phyloP scores from a whole-genome alignment of 1,140 invertebrate genomes.

The Drosophila nannoptera region DNA sequence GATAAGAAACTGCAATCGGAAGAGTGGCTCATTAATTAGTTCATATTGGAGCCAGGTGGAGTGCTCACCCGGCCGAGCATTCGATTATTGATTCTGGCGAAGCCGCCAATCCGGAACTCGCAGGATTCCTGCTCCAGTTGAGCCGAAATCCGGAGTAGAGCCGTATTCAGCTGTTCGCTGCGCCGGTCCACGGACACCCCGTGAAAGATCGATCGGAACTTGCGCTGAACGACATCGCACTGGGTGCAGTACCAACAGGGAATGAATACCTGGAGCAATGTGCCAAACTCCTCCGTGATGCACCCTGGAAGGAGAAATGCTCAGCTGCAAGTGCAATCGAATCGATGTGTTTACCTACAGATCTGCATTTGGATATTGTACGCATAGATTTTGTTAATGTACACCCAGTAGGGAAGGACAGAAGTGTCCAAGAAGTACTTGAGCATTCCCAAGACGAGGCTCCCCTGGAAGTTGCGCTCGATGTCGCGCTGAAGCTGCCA shows the following conservation, averaged over 20 bases:
- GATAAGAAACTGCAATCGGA: slow-evolving; percentile 20
- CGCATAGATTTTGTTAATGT: slow-evolving; percentile 5
- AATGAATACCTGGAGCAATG: slow-evolving; percentile 22
- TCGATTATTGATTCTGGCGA: slow-evolving; percentile 25
- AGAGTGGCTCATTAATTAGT: background rate
- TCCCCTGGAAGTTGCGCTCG: slow-evolving; percentile 18
- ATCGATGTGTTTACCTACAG: slow-evolving; percentile 4
- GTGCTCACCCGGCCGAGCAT: slow-evolving; percentile 18
- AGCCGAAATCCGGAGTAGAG: slow-evolving; percentile 13
- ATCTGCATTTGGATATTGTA: slow-evolving; percentile 10
- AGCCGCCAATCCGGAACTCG: slow-evolving; percentile 25
- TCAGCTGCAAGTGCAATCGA: too few relatives aligned
- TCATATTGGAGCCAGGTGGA: background rate
- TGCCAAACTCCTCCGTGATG: slow-evolving; percentile 8
- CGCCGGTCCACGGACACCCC: slow-evolving; percentile 15
- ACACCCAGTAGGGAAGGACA: slow-evolving; percentile 30
- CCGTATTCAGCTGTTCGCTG: slow-evolving; percentile 14
- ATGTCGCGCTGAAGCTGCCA: slow-evolving; percentile 27
- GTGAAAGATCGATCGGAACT: slow-evolving; percentile 28
- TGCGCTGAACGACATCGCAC: slow-evolving; percentile 25
- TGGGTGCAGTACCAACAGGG: slow-evolving; percentile 37
- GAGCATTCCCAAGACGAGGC: slow-evolving; percentile 14
- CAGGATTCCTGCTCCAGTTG: slow-evolving; percentile 32
- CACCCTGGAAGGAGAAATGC: slow-evolving; percentile 4
- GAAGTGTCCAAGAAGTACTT: slow-evolving; percentile 31